Percentiles rank a stretch among this genome's conserved stretches.
phyloP scores from a whole-genome alignment of 2,113 vertebrate species.

The Pterocles burchelli region DNA sequence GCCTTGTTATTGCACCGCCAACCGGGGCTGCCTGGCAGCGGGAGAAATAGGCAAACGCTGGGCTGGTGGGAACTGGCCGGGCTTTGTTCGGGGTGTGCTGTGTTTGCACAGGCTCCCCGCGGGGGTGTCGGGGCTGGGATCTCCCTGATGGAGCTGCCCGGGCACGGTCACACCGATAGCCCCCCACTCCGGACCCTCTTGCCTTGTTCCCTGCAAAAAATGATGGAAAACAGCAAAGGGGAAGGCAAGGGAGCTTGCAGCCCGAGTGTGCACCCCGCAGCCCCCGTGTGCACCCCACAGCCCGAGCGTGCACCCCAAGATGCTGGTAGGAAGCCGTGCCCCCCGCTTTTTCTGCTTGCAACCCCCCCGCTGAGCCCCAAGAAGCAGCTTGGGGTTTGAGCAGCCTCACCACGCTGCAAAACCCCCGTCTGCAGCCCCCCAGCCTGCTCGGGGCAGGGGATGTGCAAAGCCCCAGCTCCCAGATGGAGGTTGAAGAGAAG shows the following conservation, averaged over 20 bases:
- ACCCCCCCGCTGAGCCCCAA: rapidly evolving
- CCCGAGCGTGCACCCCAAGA: not conserved
- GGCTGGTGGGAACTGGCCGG: slow-evolving; percentile 54
- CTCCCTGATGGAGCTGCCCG: rapidly evolving
- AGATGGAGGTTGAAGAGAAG: not conserved
- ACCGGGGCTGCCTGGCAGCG: slow-evolving; percentile 72
- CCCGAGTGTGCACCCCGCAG: not conserved
- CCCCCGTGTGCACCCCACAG: not conserved
- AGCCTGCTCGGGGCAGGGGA: rapidly evolving
- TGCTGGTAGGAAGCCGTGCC: not conserved
- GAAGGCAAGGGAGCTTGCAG: not conserved
- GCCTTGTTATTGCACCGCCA: slow-evolving; percentile 66
- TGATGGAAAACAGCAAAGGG: rapidly evolving
- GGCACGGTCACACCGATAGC: rapidly evolving
- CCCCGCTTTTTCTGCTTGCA: not conserved
- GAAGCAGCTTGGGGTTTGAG: not conserved
- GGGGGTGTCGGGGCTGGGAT: not conserved
- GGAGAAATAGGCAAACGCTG: slow-evolving; percentile 71
- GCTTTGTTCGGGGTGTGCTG: slow-evolving; percentile 1
- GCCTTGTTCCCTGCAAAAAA: not conserved
- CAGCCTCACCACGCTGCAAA: rapidly evolving
- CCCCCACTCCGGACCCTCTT: not conserved
- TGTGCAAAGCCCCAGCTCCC: not conserved
- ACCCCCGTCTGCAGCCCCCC: too few species aligned
- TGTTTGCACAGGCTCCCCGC: slow-evolving; percentile 55